Evolutionary conservation across 2,113 vertebrate species (phyloP), one percentile per base, ranked within the genome.

Genomic region (Eolophus roseicapilla): DNA sequence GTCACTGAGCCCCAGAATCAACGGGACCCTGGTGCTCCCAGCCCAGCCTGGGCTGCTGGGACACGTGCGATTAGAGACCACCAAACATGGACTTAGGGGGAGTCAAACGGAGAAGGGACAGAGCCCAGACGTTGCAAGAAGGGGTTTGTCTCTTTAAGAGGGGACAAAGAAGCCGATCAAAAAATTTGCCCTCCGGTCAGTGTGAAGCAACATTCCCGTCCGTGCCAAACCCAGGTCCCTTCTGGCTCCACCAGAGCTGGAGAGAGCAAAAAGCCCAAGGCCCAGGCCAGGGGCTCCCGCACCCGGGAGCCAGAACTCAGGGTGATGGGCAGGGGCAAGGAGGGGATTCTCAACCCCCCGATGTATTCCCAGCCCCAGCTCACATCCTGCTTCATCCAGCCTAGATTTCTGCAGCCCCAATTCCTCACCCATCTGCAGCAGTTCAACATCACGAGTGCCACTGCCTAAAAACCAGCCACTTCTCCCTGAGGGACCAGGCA

Each of bases 301-400:
- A 47, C 1, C 25, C 60, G 6, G 1, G 4, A 33, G 17, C 28
- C 31, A 11, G 0, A 2, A 6, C 13, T 5, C 2, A 2, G 73
- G 64, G 60, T 3, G 65, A 16, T 11, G 86, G 75, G 18, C 57
- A 24, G 1, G 2, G 27, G 13, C 2, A 9, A 37, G 57, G 4
- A 8, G 55, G 28, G 9, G 67, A 86, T 10, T 52, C 49, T 80
- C 63, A 59, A 4, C 78, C 47, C 67, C 52, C 15, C 11, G 6
- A 37, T 2, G 12, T 3, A 55, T 50, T 47, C 57, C 1, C 35
- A 24, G 17, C 75, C 39, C 21, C 17, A 10, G 23, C 31, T 5
- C 60, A 10, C 19, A 3, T 4, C 44, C 44, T 7, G 23, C 47
- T 49, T 0, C 20, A 17, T 1, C 6, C 3, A 50, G 6, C 67